Base-by-base conservation (phyloP, 2,113 vertebrate genomes). In the Progne subis region DNA sequence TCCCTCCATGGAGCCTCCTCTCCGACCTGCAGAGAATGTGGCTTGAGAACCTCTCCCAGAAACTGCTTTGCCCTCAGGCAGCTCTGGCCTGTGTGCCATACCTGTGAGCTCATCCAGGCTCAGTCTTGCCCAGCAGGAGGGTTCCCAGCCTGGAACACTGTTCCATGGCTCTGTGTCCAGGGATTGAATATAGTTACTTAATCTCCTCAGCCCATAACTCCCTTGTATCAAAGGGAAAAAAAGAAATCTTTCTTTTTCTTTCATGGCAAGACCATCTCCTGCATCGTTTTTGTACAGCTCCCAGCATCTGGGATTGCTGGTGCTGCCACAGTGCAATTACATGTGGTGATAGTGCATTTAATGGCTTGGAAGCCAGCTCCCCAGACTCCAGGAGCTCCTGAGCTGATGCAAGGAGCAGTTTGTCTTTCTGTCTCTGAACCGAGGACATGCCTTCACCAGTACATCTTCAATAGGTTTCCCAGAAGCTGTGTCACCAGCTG, bases 391-490 rank as follows among this genome's bases (percentile, higher is more conserved):
- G 77, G 32, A 81, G 14, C 55, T 83, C 50, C 77, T 21, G 64
- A 86, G 37, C 15, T 84, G 39, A 6, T 2, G 13, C n/a, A 63
- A 71, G 24, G 12, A 91, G 41, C 20, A 75, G 18, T 82, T 92
- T 87, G 74, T 60, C 87, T 84, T 91, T 92, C 78, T 89, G 29
- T 12, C 29, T 91, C 69, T 68, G 69, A 75, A 52, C 29, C 8
- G 52, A 78, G 69, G 77, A 31, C 41, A 1, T 60, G 57, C 37
- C 44, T 72, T 31, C 63, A 50, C 43, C 74, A 34, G 46, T 24
- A 9, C 24, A 41, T 82, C 74, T 87, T 82, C 65, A 63, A 71
- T 57, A 57, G 56, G 46, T 28, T 84, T 46, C 6, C 7, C 78
- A 76, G 91, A 82, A 81, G 37, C 61, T 79, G 3, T 76, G 86